Conservation (phyloP, 2,888 invertebrate genomes). For the Mesodorylaimus sp. region DNA sequence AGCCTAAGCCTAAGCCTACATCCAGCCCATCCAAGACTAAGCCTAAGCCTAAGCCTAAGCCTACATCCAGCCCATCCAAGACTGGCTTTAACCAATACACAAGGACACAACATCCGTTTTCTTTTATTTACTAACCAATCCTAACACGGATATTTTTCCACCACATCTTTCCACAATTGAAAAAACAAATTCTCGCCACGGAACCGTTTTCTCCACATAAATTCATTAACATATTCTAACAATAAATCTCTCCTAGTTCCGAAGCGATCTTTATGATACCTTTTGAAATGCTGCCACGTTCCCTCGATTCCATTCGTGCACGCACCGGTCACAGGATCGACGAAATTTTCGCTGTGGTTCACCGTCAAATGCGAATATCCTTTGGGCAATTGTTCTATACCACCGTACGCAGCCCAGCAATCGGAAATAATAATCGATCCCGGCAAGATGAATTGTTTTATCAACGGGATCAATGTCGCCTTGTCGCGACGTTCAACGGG, state of each 20-base stretch:
- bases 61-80: too few species aligned
- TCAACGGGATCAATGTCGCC: slow-evolving; percentile 13
- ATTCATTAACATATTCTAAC: not conserved
- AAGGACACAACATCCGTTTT: too few species aligned
- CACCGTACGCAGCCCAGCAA: slow-evolving; percentile 6
- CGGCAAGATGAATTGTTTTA: slow-evolving; percentile 14
- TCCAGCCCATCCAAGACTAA: too few species aligned
- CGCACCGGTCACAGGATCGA: slow-evolving; percentile 14
- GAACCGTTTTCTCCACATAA: not conserved
- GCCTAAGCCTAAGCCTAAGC: too few species aligned
- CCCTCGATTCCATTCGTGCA: slow-evolving; percentile 14
- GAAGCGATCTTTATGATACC: not conserved
- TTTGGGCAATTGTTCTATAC: not conserved
- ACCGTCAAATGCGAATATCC: slow-evolving; percentile 15
- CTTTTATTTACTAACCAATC: too few species aligned
- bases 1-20: too few species aligned
- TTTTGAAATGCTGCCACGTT: not conserved
- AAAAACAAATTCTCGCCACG: too few species aligned
- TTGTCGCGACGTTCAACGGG: slow-evolving; percentile 11
- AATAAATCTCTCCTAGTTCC: not conserved
- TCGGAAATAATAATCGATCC: slow-evolving; percentile 14
- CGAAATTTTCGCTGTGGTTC: slow-evolving; percentile 16
- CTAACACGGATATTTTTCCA: too few species aligned
- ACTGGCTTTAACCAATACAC: too few species aligned
- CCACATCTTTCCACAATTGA: too few species aligned